Percentiles rank a stretch among this genome's conserved stretches.
These are phyloP conservation scores for Cebus imitator DNA, from an alignment of 2,113 vertebrate species.

Conservation along the genomic window DNA sequence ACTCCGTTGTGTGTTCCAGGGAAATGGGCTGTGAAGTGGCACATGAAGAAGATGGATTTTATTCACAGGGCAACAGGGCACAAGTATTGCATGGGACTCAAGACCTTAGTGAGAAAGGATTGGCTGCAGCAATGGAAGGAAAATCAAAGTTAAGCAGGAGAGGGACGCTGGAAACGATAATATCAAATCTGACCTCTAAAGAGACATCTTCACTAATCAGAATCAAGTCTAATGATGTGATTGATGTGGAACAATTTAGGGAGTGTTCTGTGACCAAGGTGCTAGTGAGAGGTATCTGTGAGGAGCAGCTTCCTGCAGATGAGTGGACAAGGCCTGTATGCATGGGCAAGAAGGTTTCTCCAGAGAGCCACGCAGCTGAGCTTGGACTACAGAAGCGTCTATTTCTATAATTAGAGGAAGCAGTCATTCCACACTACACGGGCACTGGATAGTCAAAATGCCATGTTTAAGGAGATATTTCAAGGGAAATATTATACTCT, in stretches of 20 bases:
- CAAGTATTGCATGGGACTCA: not conserved
- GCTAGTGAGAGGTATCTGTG: no score
- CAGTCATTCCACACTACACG: not conserved
- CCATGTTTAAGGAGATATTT: not conserved
- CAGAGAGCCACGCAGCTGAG: no score
- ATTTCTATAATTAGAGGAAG: not conserved
- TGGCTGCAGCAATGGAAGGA: not conserved
- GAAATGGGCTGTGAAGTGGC: not conserved
- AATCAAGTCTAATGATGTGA: not conserved
- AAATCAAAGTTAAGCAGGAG: not conserved
- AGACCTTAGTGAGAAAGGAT: not conserved
- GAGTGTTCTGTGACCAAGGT: not conserved
- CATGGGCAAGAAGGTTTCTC: no score
- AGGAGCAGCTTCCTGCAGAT: not conserved
- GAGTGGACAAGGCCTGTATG: fast-evolving
- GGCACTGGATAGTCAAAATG: not conserved
- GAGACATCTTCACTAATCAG: not conserved
- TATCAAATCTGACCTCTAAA: not conserved
- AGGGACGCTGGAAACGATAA: no score
- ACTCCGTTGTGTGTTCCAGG: not conserved
- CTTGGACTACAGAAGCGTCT: not conserved
- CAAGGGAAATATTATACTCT: not conserved
- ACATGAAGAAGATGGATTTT: not conserved
- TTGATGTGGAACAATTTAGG: not conserved
- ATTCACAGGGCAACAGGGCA: not conserved